Percentiles rank a stretch among this genome's conserved stretches.
Evolutionary conservation across 2,888 invertebrate genomes (phyloP).

Genomic region (Cacoxenus indagator): DNA sequence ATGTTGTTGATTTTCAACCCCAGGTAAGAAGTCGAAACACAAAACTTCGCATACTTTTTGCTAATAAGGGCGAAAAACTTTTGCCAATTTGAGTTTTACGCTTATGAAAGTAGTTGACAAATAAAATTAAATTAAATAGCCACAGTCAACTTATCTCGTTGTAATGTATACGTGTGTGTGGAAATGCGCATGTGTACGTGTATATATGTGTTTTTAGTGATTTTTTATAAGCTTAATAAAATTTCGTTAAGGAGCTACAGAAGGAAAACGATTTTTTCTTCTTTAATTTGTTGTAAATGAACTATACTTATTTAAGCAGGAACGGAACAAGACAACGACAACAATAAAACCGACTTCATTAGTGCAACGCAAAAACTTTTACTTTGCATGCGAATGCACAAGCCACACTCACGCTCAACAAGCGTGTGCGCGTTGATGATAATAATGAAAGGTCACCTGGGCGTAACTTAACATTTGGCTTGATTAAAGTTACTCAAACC

Average conservation of each 20-base stretch:
- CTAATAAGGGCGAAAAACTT: not conserved
- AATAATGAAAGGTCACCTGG: too few relatives aligned
- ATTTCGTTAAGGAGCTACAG: not conserved
- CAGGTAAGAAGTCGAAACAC: not conserved
- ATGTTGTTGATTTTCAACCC: too few relatives aligned
- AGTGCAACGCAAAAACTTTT: not conserved
- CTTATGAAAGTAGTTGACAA: not conserved
- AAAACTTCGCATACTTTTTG: not conserved
- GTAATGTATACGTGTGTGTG: not conserved
- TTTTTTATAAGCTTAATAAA: not conserved
- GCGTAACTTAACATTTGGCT: too few relatives aligned
- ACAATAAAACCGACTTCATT: not conserved
- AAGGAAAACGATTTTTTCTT: not conserved
- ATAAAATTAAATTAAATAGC: not conserved
- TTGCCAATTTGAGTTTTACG: not conserved
- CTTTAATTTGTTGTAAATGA: not conserved
- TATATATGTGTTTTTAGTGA: not conserved
- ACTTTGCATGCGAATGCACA: too few relatives aligned
- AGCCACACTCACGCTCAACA: too few relatives aligned
- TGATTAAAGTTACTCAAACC: too few relatives aligned
- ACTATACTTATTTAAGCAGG: not conserved
- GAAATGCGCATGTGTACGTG: not conserved
- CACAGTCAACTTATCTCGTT: not conserved
- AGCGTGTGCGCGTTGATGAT: too few relatives aligned
- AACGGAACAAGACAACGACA: not conserved